Evolutionary conservation across 2,888 invertebrate species (phyloP), one percentile per base, ranked within the genome.

Genomic region (Galeopsomyia nigrocyanea): DNA sequence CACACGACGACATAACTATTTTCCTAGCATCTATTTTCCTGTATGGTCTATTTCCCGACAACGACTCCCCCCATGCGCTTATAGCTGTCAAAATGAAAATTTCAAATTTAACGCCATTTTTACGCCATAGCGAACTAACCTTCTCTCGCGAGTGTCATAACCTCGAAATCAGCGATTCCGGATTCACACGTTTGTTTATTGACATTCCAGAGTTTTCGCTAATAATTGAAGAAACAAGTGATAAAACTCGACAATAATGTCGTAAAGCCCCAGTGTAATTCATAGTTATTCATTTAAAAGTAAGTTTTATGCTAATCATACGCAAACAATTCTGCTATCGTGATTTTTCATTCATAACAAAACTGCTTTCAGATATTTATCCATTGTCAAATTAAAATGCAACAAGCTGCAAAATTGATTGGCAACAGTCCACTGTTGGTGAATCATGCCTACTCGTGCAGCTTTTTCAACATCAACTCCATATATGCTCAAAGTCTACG

Each of bases 401-500:
- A 73, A 53, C 74, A 73, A 53, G 39, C 60, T 19, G 26, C 46
- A 50, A 74, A 72, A 21, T 50, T 74, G 17, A 58, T 76, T 2
- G 50, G 65, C 1, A 72, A 19, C 19, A 71, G 50, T 50, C 69
- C 70, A 39, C 26, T 74, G 5, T n/a, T 71, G n/a, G 61, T 64
- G 13, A 70, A 65, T 60, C 66, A 55, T 21, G 63, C 62, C 14
- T 62, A 70, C n/a, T 63, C 65, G 3, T 71, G 71, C 39, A 56
- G 17, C 55, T 71, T 62, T n/a, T 60, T 73, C 22, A 74, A 74
- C 66, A 39, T 60, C 2, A 70, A 66, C 55, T 72, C 68, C 9
- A 19, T 72, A 5, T 73, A 67, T 57, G 56, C 50, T 9, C 76
- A 76, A 26, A 69, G 61, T 60, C 55, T 76, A 31, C 70, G 76